Evolutionary conservation across 2,797 vertebrate species (phyloP), one percentile per base, ranked within the genome.

Genomic region (Siniperca obscura): DNA sequence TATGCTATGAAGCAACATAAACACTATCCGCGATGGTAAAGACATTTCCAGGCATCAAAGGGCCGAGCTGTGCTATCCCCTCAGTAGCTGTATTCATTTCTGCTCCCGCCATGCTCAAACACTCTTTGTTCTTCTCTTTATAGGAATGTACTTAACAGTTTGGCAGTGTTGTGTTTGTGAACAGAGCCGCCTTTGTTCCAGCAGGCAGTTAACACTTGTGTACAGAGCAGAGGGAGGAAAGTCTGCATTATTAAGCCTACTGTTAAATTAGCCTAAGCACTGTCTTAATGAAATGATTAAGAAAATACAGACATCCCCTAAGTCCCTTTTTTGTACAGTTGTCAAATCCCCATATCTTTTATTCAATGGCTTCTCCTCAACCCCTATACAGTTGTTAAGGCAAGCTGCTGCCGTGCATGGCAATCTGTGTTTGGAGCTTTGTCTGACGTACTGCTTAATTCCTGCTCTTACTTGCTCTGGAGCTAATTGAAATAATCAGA

Each of bases 71-170:
- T 72, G 84, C 90, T 84, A 89, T 91, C 90, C 90, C 90, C 89
- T 92, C 83, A 92, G 90, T 93, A 91, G 91, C 92, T 89, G 89
- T 90, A 91, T 93, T 93, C 91, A 89, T 93, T 90, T 92, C 88
- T 92, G 85, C 87, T 86, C 83, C 90, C 76, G 84, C 89, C 90
- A 84, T 69, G 88, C 91, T 94, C 90, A 92, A 91, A 87, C 85
- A 70, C 90, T 89, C 93, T 95, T 95, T 94, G 93, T 95, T 94
- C 93, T 89, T 91, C 89, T 90, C 90, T 91, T 93, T 93, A 89
- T 91, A 93, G 92, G 91, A 94, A 92, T 92, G 92, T 93, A 93
- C 92, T 93, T 92, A 93, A 93, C 93, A 91, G 92, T 94, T 94
- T 88, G 92, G 91, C 93, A 89, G 89, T 89, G 92, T 92, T 93